These are phyloP conservation scores for Phallusia fumigata DNA, from an alignment of 23 tunicate genomes.

Conservation along the genomic window DNA sequence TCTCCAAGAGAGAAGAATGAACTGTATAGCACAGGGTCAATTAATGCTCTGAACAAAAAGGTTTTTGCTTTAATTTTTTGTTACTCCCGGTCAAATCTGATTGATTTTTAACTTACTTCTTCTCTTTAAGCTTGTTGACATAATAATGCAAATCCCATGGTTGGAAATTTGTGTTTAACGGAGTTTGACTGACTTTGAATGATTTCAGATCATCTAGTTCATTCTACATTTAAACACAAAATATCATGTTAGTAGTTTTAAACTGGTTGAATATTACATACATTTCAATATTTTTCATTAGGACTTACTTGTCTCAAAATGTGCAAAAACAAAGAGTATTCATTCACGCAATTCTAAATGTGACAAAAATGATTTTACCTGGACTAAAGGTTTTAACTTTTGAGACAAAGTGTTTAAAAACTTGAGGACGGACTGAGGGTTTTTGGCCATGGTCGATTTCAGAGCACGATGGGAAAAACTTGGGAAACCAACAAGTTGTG, in stretches of 20 bases:
- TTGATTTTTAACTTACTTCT: constrained; percentile 37
- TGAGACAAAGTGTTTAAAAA: constrained; percentile 62
- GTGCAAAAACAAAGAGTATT: too few species aligned
- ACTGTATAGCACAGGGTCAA: constrained; percentile 45
- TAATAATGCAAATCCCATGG: constrained; percentile 82
- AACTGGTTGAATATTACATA: too few species aligned
- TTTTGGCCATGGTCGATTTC: constrained; percentile 80
- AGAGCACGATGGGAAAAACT: constrained; percentile 70
- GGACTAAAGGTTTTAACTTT: constrained; percentile 45
- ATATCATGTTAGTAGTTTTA: too few species aligned
- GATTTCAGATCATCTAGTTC: constrained; percentile 42
- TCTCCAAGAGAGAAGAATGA: constrained; percentile 81
- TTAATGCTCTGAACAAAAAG: constrained; percentile 16
- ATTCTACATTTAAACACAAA: constrained; percentile 15
- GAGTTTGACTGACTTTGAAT: constrained; percentile 32
- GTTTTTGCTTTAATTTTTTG: not conserved
- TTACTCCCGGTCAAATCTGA: not conserved
- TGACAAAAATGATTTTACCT: constrained; percentile 14
- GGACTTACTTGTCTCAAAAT: too few species aligned
- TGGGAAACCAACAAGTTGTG: constrained; percentile 81
- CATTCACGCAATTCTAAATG: too few species aligned
- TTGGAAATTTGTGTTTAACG: constrained; percentile 26
- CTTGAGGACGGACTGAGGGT: constrained; percentile 59
- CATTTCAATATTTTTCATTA: too few species aligned
- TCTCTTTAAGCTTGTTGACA: constrained; percentile 31